A percentile compares a stretch with the other conserved stretches of the same genome.
Conservation (phyloP, 2,888 invertebrate genomes). For the Nymphalis c-album region DNA sequence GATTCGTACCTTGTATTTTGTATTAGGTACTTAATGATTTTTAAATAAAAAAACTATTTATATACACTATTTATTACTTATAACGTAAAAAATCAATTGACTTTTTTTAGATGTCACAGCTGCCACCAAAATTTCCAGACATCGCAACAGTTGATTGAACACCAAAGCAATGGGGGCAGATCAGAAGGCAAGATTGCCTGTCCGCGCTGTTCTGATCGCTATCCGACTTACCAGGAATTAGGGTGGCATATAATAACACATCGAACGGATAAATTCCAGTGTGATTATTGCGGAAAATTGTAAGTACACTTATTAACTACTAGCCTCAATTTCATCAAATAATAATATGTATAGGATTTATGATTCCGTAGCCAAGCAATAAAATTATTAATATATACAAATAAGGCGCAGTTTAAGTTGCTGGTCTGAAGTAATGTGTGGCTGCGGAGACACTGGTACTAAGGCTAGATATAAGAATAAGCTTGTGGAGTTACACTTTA, state of each 20-base stretch:
- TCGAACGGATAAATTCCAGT: constrained; percentile 65
- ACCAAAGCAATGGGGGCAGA: constrained; percentile 70
- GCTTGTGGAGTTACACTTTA: no score
- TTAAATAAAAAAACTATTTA: not conserved
- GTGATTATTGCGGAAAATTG: constrained; percentile 75
- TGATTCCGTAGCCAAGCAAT: no score
- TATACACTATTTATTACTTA: not conserved
- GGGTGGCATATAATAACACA: constrained; percentile 67
- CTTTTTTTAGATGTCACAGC: constrained; percentile 62
- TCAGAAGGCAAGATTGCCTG: constrained; percentile 71
- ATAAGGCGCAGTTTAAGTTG: no score
- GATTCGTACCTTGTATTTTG: no score
- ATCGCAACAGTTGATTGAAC: constrained; percentile 68
- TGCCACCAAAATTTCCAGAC: constrained; percentile 75
- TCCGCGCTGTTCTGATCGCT: constrained; percentile 68
- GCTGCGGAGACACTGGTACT: no score
- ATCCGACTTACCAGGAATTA: constrained; percentile 71
- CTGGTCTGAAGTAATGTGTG: no score
- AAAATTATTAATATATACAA: no score
- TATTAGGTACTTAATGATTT: no score
- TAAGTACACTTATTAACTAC: constrained; percentile 43
- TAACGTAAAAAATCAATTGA: not conserved
- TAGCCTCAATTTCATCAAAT: no score
- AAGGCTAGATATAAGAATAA: no score
- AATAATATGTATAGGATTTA: no score